Evolutionary conservation across 2,113 vertebrate genomes (phyloP).

Genomic region (Dunckerocampus dactyliophorus): DNA sequence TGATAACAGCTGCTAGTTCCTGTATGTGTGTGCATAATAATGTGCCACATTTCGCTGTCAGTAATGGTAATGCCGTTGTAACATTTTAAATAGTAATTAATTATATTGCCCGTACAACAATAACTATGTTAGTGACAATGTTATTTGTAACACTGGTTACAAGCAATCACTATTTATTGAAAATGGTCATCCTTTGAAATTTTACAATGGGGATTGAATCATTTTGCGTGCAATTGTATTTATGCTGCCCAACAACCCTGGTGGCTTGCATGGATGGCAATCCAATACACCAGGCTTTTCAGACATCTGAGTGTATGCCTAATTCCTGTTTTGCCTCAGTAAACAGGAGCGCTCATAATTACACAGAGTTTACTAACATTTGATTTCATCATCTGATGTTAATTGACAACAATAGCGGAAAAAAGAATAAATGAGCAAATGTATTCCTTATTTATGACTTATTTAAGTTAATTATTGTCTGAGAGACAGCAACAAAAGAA

Average conservation of each 20-base stretch:
- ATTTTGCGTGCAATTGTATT: conserved; percentile 9
- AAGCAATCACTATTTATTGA: too few relatives aligned
- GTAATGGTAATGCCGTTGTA: too few relatives aligned
- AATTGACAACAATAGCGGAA: conserved; percentile 67
- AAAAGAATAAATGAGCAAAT: conserved; percentile 48
- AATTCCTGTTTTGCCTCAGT: conserved; percentile 55
- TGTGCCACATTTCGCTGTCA: too few relatives aligned
- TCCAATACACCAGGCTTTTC: conserved; percentile 50
- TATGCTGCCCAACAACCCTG: conserved; percentile 20
- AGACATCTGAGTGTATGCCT: conserved; percentile 40
- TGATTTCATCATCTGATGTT: conserved; percentile 61
- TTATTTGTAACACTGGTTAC: too few relatives aligned
- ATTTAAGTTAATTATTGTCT: conserved; percentile 58
- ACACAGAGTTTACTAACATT: conserved; percentile 52
- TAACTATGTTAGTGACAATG: too few relatives aligned
- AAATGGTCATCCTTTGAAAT: too few relatives aligned
- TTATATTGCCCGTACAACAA: too few relatives aligned
- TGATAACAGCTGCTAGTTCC: too few relatives aligned
- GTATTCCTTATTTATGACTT: conserved; percentile 47
- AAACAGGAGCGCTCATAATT: conserved; percentile 59
- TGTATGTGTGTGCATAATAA: too few relatives aligned
- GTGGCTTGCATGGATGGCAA: conserved; percentile 39
- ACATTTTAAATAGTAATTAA: too few relatives aligned
- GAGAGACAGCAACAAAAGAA: conserved; percentile 47
- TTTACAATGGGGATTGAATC: neutral